Conservation (phyloP, 2,888 invertebrate genomes). For the Platerodrilus igneus region DNA sequence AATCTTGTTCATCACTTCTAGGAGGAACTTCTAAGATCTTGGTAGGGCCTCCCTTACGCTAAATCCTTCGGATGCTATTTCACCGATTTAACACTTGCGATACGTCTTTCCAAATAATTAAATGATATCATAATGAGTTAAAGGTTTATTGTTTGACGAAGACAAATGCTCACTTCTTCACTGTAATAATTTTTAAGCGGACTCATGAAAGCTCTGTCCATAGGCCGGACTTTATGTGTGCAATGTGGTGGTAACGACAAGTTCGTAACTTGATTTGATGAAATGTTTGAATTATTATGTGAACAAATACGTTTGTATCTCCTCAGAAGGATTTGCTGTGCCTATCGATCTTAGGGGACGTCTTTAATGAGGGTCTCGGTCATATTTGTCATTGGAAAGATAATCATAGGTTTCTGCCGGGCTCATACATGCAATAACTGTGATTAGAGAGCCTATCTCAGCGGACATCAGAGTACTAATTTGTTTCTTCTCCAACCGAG, state of each 20-base stretch:
- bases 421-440: too few relatives aligned
- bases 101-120: neutral
- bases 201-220: slow-evolving; percentile 20
- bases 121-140: neutral
- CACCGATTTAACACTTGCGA: neutral
- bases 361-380: neutral
- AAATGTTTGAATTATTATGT: slow-evolving; percentile 31
- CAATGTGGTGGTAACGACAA: slow-evolving; percentile 19
- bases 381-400: neutral
- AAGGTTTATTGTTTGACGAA: slow-evolving; percentile 2
- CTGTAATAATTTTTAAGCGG: slow-evolving; percentile 6
- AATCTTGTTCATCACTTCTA: slow-evolving; percentile 1
- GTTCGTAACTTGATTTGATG: slow-evolving; percentile 18
- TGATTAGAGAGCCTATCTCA: too few relatives aligned
- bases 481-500: too few relatives aligned
- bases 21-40: neutral
- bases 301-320: slow-evolving; percentile 31
- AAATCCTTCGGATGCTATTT: too few relatives aligned
- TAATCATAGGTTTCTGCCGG: neutral
- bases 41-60: neutral
- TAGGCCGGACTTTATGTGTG: slow-evolving; percentile 18
- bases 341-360: neutral
- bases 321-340: slow-evolving; percentile 27
- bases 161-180: slow-evolving; percentile 9
- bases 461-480: too few relatives aligned